Percentiles rank a stretch among this genome's conserved stretches.
These are phyloP conservation scores for Formica exsecta DNA, from an alignment of 1,140 invertebrate species.

Conservation along the genomic window DNA sequence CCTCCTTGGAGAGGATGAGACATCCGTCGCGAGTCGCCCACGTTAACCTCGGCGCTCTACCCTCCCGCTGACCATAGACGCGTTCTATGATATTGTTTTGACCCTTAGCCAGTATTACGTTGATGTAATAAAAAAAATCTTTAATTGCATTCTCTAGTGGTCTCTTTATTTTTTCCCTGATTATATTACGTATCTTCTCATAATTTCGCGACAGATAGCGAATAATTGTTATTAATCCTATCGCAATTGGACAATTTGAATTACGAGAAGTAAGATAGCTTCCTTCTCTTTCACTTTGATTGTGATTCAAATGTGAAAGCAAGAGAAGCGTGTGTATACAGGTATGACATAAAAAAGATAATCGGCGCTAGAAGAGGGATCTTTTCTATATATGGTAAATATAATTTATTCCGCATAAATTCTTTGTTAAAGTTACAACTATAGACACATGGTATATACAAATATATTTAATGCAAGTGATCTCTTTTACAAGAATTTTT, in stretches of 20 bases:
- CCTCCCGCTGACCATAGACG: constrained; percentile 76
- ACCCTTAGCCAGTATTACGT: constrained; percentile 84
- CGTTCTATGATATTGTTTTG: constrained; percentile 82
- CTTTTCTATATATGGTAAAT: constrained; percentile 78
- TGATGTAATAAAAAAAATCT: constrained; percentile 82
- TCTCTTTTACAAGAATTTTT: constrained; percentile 82
- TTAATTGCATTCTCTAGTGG: constrained; percentile 65
- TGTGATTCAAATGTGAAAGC: background rate
- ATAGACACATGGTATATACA: constrained; percentile 83
- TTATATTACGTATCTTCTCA: background rate
- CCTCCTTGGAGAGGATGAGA: constrained; percentile 21
- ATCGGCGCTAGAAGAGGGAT: background rate
- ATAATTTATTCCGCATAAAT: constrained; percentile 85
- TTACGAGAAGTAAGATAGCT: background rate
- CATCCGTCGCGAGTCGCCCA: constrained; percentile 39
- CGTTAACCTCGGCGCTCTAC: constrained; percentile 66
- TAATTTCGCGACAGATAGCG: background rate
- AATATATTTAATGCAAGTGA: constrained; percentile 84
- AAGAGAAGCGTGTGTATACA: background rate
- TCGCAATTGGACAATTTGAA: background rate
- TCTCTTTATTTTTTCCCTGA: constrained; percentile 24
- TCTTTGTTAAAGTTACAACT: constrained; percentile 81
- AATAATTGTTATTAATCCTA: background rate
- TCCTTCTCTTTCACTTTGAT: background rate
- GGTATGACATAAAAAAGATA: background rate